Evolutionary conservation across 1,140 invertebrate species (phyloP).

Genomic region (Telenomus remus): DNA sequence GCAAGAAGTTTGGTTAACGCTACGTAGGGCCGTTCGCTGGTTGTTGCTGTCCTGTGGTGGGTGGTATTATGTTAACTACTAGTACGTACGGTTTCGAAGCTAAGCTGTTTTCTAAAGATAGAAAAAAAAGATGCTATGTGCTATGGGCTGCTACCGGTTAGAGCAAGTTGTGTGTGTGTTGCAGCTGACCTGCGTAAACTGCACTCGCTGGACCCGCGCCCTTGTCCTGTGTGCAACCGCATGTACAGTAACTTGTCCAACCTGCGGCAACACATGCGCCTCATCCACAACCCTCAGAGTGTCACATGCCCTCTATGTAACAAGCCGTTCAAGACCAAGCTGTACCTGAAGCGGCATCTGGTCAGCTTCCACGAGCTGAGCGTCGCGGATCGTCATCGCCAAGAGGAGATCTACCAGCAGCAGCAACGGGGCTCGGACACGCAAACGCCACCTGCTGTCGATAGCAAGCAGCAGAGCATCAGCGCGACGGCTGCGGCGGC

Average conservation of each 20-base stretch:
- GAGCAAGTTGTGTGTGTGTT: conserved; percentile 77
- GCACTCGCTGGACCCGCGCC: conserved; percentile 81
- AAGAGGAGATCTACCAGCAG: conserved; percentile 72
- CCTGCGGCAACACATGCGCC: conserved; percentile 86
- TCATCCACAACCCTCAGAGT: conserved; percentile 86
- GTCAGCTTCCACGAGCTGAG: conserved; percentile 78
- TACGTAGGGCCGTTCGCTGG: conserved; percentile 73
- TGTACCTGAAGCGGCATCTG: conserved; percentile 84
- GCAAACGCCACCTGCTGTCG: conserved; percentile 49
- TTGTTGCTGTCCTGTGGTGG: conserved; percentile 77
- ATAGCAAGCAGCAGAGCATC: conserved; percentile 45
- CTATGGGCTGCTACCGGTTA: conserved; percentile 75
- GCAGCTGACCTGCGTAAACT: conserved; percentile 78
- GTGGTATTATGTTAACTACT: conserved; percentile 66
- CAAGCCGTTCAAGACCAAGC: conserved; percentile 86
- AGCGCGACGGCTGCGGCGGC: conserved; percentile 24
- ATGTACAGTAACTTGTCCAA: conserved; percentile 88
- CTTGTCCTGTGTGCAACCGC: conserved; percentile 85
- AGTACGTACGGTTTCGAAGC: conserved; percentile 33
- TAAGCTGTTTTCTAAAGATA: conserved; percentile 21
- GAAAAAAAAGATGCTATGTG: conserved; percentile 66
- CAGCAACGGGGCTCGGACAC: conserved; percentile 60
- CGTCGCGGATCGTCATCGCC: conserved; percentile 70
- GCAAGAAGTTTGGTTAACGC: conserved; percentile 67
- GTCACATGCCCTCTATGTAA: conserved; percentile 83